Evolutionary conservation across 2,113 vertebrate genomes (phyloP).

Genomic region (Gambusia holbrooki): DNA sequence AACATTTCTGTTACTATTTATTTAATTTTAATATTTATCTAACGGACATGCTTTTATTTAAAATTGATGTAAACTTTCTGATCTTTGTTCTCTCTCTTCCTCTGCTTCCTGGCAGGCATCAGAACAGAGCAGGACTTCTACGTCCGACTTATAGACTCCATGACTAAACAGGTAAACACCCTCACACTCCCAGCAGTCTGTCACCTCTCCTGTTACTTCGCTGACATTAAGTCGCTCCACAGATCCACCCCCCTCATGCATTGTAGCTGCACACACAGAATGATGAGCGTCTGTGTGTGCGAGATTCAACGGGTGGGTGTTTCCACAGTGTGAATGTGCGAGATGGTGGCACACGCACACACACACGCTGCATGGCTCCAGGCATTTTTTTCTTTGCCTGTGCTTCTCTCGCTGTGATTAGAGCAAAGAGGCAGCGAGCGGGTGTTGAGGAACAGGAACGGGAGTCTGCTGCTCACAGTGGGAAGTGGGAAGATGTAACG

Average conservation of each 20-base stretch:
- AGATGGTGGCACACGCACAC: constrained; percentile 39
- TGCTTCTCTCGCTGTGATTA: constrained; percentile 68
- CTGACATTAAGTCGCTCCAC: constrained; percentile 63
- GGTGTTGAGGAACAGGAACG: constrained; percentile 60
- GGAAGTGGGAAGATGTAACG: constrained; percentile 69
- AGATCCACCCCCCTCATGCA: constrained; percentile 72
- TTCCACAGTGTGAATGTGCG: constrained; percentile 48
- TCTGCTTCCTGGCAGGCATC: constrained; percentile 66
- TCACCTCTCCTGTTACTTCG: constrained; percentile 67
- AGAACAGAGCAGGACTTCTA: constrained; percentile 80
- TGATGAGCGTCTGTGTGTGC: constrained; percentile 7
- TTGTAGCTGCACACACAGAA: constrained; percentile 78
- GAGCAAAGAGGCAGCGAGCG: constrained; percentile 57
- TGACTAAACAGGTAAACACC: constrained; percentile 76
- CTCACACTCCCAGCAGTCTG: constrained; percentile 31
- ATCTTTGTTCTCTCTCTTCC: constrained; percentile 12
- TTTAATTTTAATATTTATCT: not conserved
- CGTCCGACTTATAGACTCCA: constrained; percentile 77
- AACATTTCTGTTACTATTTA: not conserved
- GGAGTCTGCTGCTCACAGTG: constrained; percentile 62
- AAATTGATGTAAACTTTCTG: constrained; percentile 6
- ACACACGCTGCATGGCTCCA: constrained; percentile 49
- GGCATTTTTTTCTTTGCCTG: constrained; percentile 56
- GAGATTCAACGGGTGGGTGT: constrained; percentile 56
- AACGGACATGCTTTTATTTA: not conserved